phyloP scores from a whole-genome alignment of 64 coral and sea anemone species.

The Actinia tenebrosa region DNA sequence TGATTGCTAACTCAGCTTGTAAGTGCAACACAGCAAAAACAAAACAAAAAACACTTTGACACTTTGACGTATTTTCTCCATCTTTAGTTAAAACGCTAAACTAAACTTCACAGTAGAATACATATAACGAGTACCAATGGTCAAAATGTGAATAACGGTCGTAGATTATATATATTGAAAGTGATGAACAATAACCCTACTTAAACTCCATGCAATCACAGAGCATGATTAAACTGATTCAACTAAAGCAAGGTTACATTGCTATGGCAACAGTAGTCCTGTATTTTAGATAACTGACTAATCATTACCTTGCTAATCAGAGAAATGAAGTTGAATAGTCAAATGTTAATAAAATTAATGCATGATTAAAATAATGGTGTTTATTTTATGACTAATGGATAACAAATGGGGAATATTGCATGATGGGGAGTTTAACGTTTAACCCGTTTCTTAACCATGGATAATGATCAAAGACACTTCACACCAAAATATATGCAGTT shows the following conservation, averaged over 20 bases:
- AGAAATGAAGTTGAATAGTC: neutral
- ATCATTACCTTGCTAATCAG: conserved; percentile 3
- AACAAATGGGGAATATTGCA: neutral
- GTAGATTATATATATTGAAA: too few relatives aligned
- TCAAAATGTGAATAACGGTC: too few relatives aligned
- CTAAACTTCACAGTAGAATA: too few relatives aligned
- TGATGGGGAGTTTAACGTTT: neutral
- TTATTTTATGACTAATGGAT: neutral
- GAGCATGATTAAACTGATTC: neutral
- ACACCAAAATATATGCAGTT: neutral
- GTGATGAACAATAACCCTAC: too few relatives aligned
- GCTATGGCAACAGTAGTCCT: neutral
- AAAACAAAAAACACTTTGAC: too few relatives aligned
- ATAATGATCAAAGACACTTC: neutral
- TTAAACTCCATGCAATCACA: neutral
- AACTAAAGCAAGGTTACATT: neutral
- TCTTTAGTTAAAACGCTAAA: too few relatives aligned
- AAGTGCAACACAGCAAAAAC: neutral
- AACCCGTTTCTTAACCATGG: neutral
- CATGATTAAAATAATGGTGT: neutral
- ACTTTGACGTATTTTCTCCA: too few relatives aligned
- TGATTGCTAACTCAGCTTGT: neutral
- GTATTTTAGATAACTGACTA: neutral
- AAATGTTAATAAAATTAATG: conserved; percentile 14
- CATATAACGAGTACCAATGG: too few relatives aligned